These are phyloP conservation scores for Oreotrochilus melanogaster DNA, from an alignment of 2,113 vertebrate genomes.

Conservation along the genomic window DNA sequence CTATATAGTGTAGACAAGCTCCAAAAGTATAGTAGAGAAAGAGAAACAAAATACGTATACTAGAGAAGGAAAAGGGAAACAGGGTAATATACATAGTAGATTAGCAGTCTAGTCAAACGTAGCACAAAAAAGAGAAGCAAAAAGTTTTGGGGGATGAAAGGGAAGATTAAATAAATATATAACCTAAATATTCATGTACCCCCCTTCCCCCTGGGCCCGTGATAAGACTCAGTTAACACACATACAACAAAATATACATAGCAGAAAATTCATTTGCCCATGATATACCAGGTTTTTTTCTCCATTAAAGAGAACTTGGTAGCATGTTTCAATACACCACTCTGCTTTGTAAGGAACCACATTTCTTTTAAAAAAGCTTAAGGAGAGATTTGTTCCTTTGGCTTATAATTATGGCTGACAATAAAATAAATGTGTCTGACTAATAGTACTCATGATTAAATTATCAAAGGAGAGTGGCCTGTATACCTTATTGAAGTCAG, in stretches of 20 bases:
- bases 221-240: too few relatives aligned
- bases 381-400: background rate
- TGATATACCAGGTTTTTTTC: background rate
- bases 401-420: background rate
- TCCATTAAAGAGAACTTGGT: background rate
- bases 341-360: background rate
- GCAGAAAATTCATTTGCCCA: background rate
- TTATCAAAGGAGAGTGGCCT: background rate
- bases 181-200: too few relatives aligned
- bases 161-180: background rate
- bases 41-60: background rate
- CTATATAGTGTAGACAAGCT: background rate
- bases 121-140: background rate
- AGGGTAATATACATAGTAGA: background rate
- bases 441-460: background rate
- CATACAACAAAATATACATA: background rate
- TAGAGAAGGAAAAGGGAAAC: background rate
- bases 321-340: background rate
- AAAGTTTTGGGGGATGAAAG: background rate
- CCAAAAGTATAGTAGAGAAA: background rate
- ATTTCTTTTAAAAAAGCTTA: background rate
- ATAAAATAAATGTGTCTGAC: background rate
- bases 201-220: too few relatives aligned
- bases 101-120: background rate
- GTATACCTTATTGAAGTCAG: background rate